Conservation (phyloP, 1,140 invertebrate genomes). For the Liolophura sinensis region DNA sequence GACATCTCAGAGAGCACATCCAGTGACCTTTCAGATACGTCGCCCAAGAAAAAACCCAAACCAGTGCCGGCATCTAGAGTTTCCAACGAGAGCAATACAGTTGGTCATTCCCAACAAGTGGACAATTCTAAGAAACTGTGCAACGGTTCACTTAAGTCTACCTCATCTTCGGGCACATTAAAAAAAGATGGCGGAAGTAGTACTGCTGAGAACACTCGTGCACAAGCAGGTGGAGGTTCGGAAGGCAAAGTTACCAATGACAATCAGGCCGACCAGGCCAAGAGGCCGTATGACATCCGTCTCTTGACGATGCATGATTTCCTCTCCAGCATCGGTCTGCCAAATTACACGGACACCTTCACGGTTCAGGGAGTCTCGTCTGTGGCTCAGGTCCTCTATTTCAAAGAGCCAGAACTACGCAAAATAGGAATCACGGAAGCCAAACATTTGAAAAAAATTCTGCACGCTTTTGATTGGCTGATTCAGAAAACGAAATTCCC, state of each 20-base stretch:
- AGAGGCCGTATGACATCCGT: constrained; percentile 50
- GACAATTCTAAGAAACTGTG: neutral
- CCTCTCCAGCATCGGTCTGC: constrained; percentile 58
- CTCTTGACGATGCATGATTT: constrained; percentile 53
- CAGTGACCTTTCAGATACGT: constrained; percentile 9
- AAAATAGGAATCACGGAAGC: too few relatives aligned
- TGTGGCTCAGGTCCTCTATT: constrained; percentile 32
- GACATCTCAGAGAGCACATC: constrained; percentile 5
- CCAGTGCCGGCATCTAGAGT: constrained; percentile 15
- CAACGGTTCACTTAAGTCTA: neutral
- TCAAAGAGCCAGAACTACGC: constrained; percentile 18
- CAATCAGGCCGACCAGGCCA: constrained; percentile 49
- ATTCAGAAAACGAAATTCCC: too few relatives aligned
- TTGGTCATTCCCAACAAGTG: neutral
- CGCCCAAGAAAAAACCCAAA: constrained; percentile 11
- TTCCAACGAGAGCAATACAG: constrained; percentile 1
- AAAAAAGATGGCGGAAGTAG: neutral
- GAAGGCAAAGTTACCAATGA: constrained; percentile 41
- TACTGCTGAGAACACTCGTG: constrained; percentile 6
- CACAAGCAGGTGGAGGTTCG: neutral
- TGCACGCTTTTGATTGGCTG: too few relatives aligned
- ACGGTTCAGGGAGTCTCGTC: constrained; percentile 23
- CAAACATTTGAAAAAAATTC: too few relatives aligned
- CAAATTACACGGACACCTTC: constrained; percentile 55
- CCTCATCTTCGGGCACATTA: neutral